Conservation (phyloP, 2,113 vertebrate genomes). For the Mellivora capensis region DNA sequence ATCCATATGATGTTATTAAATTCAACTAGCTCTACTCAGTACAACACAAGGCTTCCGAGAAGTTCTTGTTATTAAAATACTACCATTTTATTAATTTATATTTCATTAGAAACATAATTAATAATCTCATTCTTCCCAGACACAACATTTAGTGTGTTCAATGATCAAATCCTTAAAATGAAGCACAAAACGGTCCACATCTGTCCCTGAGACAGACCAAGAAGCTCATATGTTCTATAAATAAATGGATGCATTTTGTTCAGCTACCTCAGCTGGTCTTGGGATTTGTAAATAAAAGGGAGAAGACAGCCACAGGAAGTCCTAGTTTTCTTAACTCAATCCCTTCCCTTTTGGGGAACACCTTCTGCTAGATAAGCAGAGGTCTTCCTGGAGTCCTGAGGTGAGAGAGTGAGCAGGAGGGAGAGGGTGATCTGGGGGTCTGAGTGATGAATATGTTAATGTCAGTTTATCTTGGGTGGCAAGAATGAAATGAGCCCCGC, state of each 20-base stretch:
- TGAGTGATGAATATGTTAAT: not conserved
- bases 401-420: not conserved
- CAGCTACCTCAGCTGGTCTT: not conserved
- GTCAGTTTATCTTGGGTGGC: not conserved
- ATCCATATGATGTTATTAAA: not conserved
- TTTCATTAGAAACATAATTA: not conserved
- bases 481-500: not conserved
- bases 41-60: not conserved
- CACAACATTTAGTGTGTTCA: not conserved
- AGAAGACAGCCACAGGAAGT: not conserved
- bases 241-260: not conserved
- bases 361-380: not conserved
- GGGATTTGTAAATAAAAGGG: not conserved
- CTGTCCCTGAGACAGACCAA: not conserved
- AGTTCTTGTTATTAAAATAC: not conserved
- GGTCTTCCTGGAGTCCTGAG: not conserved
- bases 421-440: not conserved
- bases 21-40: not conserved
- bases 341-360: not conserved
- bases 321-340: not conserved
- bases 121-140: not conserved
- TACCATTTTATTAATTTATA: not conserved
- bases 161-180: constrained; percentile 4
- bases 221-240: not conserved
- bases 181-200: not conserved